phyloP scores from a whole-genome alignment of 2,113 vertebrate species.

The Tetrax tetrax region DNA sequence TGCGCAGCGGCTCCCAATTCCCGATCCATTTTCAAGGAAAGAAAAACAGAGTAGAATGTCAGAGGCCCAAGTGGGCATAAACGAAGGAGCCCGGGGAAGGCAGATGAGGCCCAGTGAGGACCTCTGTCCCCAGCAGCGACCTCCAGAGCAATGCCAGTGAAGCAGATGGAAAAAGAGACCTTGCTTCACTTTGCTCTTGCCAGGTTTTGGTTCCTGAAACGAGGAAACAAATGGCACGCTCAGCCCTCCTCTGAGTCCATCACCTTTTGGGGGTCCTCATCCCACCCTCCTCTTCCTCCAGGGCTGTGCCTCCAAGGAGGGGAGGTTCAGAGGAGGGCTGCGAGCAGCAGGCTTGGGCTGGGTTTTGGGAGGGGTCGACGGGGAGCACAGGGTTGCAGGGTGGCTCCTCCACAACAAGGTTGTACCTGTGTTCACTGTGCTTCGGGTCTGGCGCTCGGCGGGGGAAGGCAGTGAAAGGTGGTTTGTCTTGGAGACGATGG shows the following conservation, averaged over 20 bases:
- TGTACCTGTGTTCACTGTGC: not conserved
- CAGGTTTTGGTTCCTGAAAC: conserved; percentile 30
- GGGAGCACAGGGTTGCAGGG: not conserved
- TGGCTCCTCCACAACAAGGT: not conserved
- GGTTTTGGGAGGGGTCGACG: not conserved
- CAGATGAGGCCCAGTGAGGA: conserved; percentile 30
- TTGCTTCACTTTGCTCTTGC: not conserved
- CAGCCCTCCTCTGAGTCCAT: not conserved
- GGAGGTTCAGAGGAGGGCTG: not conserved
- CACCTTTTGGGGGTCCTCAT: not conserved
- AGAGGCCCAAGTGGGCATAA: conserved; percentile 62
- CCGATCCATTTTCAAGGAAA: conserved; percentile 80
- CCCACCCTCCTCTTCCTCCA: not conserved
- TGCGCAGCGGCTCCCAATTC: conserved; percentile 71
- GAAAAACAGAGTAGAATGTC: conserved; percentile 77
- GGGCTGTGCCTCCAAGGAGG: not conserved
- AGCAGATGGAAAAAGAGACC: conserved; percentile 51
- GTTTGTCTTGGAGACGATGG: conserved; percentile 8
- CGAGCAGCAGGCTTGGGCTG: not conserved
- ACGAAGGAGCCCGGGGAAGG: conserved; percentile 9
- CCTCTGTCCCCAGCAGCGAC: not conserved
- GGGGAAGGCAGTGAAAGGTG: not conserved
- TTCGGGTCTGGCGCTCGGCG: not conserved
- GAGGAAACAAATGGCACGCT: conserved; percentile 30
- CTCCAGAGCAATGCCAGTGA: not conserved